Conservation (phyloP, 2,113 vertebrate genomes). For the Dunckerocampus dactyliophorus region DNA sequence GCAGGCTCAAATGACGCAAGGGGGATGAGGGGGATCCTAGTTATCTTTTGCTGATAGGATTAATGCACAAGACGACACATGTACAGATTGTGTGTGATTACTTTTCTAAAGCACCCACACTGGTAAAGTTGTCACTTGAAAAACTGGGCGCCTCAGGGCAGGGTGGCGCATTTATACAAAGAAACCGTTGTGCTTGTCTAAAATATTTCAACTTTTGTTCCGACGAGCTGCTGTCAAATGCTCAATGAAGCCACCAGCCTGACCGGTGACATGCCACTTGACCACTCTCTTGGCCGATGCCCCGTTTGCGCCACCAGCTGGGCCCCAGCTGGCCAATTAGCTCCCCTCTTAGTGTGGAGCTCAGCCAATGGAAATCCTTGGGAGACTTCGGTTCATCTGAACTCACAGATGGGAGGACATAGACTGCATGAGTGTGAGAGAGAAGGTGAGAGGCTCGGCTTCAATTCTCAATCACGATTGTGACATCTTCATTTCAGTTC, state of each 20-base stretch:
- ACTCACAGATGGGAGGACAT: slow-evolving; percentile 69
- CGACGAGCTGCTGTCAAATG: slow-evolving; percentile 33
- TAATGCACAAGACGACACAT: slow-evolving; percentile 15
- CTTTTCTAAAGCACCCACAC: background rate
- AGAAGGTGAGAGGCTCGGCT: slow-evolving; percentile 44
- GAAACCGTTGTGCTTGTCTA: slow-evolving; percentile 3
- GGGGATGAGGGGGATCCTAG: background rate
- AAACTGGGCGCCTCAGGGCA: background rate
- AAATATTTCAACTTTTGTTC: slow-evolving; percentile 33
- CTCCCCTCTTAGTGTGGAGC: slow-evolving; percentile 62
- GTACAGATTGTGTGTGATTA: background rate
- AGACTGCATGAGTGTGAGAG: slow-evolving; percentile 32
- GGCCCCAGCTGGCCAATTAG: slow-evolving; percentile 74
- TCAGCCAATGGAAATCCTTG: slow-evolving; percentile 63
- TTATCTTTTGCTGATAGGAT: background rate
- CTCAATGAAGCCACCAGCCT: slow-evolving; percentile 25
- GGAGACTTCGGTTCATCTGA: slow-evolving; percentile 67
- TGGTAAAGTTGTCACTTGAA: background rate
- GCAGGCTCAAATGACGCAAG: background rate
- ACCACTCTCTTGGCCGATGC: slow-evolving; percentile 62
- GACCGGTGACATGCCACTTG: slow-evolving; percentile 69
- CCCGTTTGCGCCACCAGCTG: slow-evolving; percentile 58
- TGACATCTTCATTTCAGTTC: slow-evolving; percentile 60
- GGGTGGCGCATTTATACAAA: slow-evolving; percentile 13
- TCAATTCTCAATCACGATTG: slow-evolving; percentile 49